Conservation (phyloP, 2,888 invertebrate species). For the Carabus problematicus region DNA sequence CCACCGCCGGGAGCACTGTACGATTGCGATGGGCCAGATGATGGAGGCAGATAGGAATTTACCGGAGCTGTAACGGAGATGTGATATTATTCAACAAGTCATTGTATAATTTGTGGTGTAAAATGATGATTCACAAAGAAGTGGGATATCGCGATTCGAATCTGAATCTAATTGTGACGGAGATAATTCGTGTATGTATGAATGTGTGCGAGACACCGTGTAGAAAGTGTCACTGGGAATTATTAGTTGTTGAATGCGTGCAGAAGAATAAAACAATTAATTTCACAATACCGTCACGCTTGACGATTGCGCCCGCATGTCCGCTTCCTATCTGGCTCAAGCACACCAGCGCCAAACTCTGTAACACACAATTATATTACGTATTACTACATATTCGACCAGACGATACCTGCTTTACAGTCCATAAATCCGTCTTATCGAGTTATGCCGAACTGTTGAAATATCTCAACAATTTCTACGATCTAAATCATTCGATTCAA, state of each 20-base stretch:
- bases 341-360: constrained; percentile 51
- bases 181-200: too few relatives aligned
- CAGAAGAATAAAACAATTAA: constrained; percentile 20
- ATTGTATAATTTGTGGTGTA: too few relatives aligned
- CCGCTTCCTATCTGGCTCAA: constrained; percentile 47
- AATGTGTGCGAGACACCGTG: too few relatives aligned
- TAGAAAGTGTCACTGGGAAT: background rate
- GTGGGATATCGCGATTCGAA: too few relatives aligned
- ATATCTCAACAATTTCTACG: too few relatives aligned
- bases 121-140: too few relatives aligned
- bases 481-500: too few relatives aligned
- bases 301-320: constrained; percentile 50
- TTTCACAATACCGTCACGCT: constrained; percentile 53
- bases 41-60: constrained; percentile 51
- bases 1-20: constrained; percentile 48
- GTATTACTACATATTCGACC: background rate
- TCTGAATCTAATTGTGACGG: too few relatives aligned
- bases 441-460: too few relatives aligned
- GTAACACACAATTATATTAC: constrained; percentile 41
- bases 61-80: constrained; percentile 31
- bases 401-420: too few relatives aligned
- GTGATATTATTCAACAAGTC: background rate
- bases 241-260: constrained; percentile 12
- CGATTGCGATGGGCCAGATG: constrained; percentile 47
- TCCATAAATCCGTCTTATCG: too few relatives aligned